Evolutionary conservation across 2,888 invertebrate genomes (phyloP).

Genomic region (Pristionchus entomophagus): DNA sequence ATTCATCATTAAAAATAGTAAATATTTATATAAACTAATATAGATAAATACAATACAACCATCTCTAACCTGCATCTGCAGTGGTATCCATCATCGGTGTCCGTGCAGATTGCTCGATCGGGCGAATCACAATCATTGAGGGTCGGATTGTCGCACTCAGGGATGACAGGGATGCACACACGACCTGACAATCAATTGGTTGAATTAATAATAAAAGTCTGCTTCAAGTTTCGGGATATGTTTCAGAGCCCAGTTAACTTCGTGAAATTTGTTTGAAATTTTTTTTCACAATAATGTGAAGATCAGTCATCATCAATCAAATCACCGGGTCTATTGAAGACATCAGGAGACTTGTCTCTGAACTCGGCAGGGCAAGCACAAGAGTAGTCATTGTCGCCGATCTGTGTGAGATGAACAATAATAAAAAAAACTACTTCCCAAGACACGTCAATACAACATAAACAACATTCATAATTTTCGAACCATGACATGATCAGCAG

Average conservation of each 20-base stretch:
- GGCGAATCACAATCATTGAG: constrained; percentile 73
- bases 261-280: too few species aligned
- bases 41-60: background rate
- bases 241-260: background rate
- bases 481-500: too few species aligned
- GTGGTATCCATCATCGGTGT: constrained; percentile 73
- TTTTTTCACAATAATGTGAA: too few species aligned
- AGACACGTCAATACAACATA: too few species aligned
- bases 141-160: constrained; percentile 72
- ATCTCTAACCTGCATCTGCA: constrained; percentile 60
- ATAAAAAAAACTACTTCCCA: too few species aligned
- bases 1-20: background rate
- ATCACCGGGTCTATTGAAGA: constrained; percentile 44
- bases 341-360: constrained; percentile 66
- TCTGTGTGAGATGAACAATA: constrained; percentile 32
- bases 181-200: constrained; percentile 63
- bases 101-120: constrained; percentile 72
- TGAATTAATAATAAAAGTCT: background rate
- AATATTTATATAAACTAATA: background rate
- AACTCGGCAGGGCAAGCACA: constrained; percentile 72
- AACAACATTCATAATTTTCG: too few species aligned
- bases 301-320: too few species aligned
- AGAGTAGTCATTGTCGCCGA: constrained; percentile 69
- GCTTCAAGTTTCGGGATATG: background rate
- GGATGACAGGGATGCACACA: constrained; percentile 66